Percentiles rank a stretch among this genome's conserved stretches.
Conservation (phyloP, 2,113 vertebrate genomes). For the Caloenas nicobarica region DNA sequence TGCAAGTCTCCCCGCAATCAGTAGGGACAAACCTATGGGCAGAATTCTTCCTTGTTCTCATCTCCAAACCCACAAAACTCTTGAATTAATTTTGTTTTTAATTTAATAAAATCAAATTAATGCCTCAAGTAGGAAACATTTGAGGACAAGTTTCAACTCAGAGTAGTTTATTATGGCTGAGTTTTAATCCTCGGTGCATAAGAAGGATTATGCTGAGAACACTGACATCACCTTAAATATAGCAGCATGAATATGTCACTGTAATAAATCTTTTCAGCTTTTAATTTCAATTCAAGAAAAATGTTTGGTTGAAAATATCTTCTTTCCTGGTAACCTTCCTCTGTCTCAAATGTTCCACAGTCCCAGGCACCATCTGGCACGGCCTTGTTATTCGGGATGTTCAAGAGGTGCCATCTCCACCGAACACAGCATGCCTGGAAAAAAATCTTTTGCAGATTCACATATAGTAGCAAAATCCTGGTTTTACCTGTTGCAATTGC, state of each 20-base stretch:
- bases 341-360: not conserved
- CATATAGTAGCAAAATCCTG: not conserved
- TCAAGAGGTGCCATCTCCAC: not conserved
- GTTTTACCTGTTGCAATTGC: not conserved
- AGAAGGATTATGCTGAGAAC: slow-evolving; percentile 43
- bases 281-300: slow-evolving; percentile 39
- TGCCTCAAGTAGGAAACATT: slow-evolving; percentile 17
- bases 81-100: not conserved
- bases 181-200: slow-evolving; percentile 27
- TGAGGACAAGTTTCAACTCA: not conserved
- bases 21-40: not conserved
- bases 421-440: fast-evolving
- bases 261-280: slow-evolving; percentile 56
- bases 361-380: not conserved
- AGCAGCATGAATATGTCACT: slow-evolving; percentile 30
- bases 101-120: slow-evolving; percentile 24
- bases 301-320: slow-evolving; percentile 19
- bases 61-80: not conserved
- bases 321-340: not conserved
- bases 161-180: slow-evolving; percentile 36
- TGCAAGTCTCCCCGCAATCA: not conserved
- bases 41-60: not conserved
- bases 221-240: slow-evolving; percentile 62
- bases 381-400: not conserved
- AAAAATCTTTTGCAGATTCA: not conserved